Evolutionary conservation across 2,797 vertebrate genomes (phyloP), one percentile per base, ranked within the genome.

Genomic region (Poecilia wingei): DNA sequence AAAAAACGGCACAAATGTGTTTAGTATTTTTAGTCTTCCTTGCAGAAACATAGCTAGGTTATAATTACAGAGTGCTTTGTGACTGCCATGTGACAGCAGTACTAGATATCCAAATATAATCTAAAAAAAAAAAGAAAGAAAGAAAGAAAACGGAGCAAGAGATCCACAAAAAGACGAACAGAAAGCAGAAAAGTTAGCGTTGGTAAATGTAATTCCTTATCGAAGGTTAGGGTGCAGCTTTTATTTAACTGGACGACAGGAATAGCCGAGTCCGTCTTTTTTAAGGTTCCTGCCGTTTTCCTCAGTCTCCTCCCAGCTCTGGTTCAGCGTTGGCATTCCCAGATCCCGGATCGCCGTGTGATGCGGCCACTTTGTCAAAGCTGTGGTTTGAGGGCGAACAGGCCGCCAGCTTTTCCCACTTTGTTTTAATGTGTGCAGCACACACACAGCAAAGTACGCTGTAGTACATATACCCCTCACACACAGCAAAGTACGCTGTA

Each of bases 31-130:
- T 93, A 94, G 91, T 77, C 84, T 90, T 91, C 85, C 84, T 91
- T 79, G 78, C 83, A 91, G 84, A 91, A 93, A 92, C 81, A 78
- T 80, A 88, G 86, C 84, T 86, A 92, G 88, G 93, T 93, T 95
- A 91, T 95, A 95, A 95, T 94, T 95, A 95, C 93, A 81, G 91
- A 91, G 87, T 6, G 72, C 90, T 93, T 94, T 91, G 91, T 93
- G 92, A 94, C 93, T 92, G 93, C 91, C 93, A 94, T 95, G 94
- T 93, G 94, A 95, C 92, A 91, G 66, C 85, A 85, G 88, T 86
- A 89, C 91, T 92, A 94, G 74, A 77, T 84, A 92, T 91, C 90
- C 93, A 95, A 94, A 94, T 92, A 94, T 94, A 95, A 92, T 83
- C 81, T 80, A 81, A 80, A 59, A 79, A 79, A 79, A 47, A 39